Conservation (phyloP, 2,888 invertebrate species). For the Cephus pygmeus region DNA sequence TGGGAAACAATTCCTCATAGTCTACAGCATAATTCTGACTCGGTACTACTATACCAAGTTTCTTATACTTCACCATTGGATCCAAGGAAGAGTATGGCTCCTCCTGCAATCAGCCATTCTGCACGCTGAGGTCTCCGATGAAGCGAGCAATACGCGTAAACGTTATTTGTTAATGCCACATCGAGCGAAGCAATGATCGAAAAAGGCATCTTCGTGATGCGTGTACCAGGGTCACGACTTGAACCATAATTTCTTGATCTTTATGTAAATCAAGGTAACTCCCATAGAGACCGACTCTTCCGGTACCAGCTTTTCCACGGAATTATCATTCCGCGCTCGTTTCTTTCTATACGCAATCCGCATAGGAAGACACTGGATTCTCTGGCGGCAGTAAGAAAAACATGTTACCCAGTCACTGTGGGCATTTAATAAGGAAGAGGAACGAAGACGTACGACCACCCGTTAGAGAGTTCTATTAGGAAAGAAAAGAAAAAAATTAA, state of each 20-base stretch:
- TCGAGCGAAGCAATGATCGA: not conserved
- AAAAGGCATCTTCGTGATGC: not conserved
- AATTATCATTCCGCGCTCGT: not conserved
- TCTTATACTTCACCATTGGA: no score
- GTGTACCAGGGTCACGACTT: not conserved
- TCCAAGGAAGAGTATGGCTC: not conserved
- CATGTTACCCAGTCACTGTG: not conserved
- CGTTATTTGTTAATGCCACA: not conserved
- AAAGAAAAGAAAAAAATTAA: slow-evolving; percentile 23
- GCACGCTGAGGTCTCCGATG: not conserved
- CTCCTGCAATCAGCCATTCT: not conserved
- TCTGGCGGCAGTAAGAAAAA: not conserved
- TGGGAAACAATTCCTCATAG: slow-evolving; percentile 38
- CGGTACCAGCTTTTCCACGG: not conserved
- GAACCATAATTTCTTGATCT: not conserved
- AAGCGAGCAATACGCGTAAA: not conserved
- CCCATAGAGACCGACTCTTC: not conserved
- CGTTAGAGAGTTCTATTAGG: slow-evolving; percentile 14
- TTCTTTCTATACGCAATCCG: not conserved
- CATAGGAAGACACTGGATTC: not conserved
- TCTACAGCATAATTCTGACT: slow-evolving; percentile 31
- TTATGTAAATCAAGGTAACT: not conserved
- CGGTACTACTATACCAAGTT: slow-evolving; percentile 6
- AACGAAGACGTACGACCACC: not conserved
- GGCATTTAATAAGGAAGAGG: not conserved